Conservation (phyloP, 2,797 vertebrate genomes). For the Sebastes diploproa region DNA sequence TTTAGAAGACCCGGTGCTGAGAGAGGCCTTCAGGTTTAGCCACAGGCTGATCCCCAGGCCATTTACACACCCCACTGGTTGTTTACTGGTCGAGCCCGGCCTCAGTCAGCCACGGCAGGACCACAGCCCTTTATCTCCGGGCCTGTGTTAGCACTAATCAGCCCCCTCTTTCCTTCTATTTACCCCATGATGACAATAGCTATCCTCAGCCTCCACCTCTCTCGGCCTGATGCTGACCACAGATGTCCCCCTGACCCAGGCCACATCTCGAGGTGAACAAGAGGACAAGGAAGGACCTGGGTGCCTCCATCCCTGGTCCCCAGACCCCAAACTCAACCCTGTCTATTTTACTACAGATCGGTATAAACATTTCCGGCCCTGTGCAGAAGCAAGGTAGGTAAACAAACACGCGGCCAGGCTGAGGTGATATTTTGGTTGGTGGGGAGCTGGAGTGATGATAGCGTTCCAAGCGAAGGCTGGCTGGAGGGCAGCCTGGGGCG, state of each 20-base stretch:
- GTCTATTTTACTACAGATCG: slow-evolving; percentile 73
- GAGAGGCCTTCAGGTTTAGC: slow-evolving; percentile 85
- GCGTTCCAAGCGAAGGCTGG: slow-evolving; percentile 65
- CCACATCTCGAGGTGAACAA: slow-evolving; percentile 72
- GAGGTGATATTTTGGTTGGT: slow-evolving; percentile 58
- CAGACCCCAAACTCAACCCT: slow-evolving; percentile 38
- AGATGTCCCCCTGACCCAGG: slow-evolving; percentile 84
- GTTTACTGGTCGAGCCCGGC: slow-evolving; percentile 71
- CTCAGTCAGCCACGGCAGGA: slow-evolving; percentile 64
- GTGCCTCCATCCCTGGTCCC: slow-evolving; percentile 15
- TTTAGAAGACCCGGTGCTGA: slow-evolving; percentile 79
- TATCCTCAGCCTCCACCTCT: slow-evolving; percentile 83
- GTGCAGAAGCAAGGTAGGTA: slow-evolving; percentile 63
- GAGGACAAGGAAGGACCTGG: slow-evolving; percentile 66
- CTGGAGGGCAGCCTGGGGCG: slow-evolving; percentile 76
- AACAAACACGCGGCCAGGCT: slow-evolving; percentile 69
- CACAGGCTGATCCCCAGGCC: slow-evolving; percentile 72
- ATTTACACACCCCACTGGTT: slow-evolving; percentile 63
- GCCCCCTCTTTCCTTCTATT: slow-evolving; percentile 84
- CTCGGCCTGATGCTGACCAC: slow-evolving; percentile 83
- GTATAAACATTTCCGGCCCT: slow-evolving; percentile 67
- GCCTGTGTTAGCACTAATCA: slow-evolving; percentile 79
- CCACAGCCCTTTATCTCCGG: slow-evolving; percentile 85
- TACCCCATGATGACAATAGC: slow-evolving; percentile 90
- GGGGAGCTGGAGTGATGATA: slow-evolving; percentile 69